Evolutionary conservation across 1,140 invertebrate genomes (phyloP), one percentile per base, ranked within the genome.

Genomic region (Bombus consobrinus): DNA sequence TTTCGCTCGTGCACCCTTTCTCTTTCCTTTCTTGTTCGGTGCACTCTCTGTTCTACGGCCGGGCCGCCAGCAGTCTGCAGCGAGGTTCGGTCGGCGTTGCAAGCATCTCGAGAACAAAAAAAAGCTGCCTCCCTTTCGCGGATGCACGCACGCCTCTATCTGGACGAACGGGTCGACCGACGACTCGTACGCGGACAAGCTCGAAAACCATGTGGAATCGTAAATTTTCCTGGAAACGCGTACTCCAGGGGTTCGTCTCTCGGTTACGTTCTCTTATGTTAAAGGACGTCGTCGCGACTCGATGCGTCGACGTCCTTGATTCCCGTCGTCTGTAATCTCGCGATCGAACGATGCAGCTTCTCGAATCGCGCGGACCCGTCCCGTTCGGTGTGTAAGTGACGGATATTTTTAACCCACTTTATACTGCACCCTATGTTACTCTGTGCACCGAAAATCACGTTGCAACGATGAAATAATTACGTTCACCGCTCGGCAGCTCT

Each of bases 41-140:
- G 77, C 75, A 85, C 69, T 66, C 68, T 86, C 74, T 86, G 80
- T 53, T 68, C 81, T 64, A 66, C 74, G 68, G 78, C 53, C 72
- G 76, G 77, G 81, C 85, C 81, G 78, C 62, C 90, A 93, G 93
- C 90, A 93, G 93, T 93, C 81, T 88, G 86, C 87, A 79, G 77
- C 84, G 79, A 71, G 89, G 82, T 90, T 89, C 66, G 83, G 87
- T 88, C 62, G 90, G 74, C 68, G 77, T 87, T 87, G 76, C 87
- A 79, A 84, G 86, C 69, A 37, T n/a, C 41, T 79, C 41, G 68
- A 73, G 62, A 37, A 73, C 5, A 66, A 39, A 71, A 73, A 66
- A 62, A 9, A 12, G 18, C 9, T 9, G 2, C 9, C 28, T 13
- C 8, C 69, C 37, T 32, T 37, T 74, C 25, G 32, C 34, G 22